These are phyloP conservation scores for Ophioninae sp. DNA, from an alignment of 2,888 invertebrate genomes.

Conservation along the genomic window DNA sequence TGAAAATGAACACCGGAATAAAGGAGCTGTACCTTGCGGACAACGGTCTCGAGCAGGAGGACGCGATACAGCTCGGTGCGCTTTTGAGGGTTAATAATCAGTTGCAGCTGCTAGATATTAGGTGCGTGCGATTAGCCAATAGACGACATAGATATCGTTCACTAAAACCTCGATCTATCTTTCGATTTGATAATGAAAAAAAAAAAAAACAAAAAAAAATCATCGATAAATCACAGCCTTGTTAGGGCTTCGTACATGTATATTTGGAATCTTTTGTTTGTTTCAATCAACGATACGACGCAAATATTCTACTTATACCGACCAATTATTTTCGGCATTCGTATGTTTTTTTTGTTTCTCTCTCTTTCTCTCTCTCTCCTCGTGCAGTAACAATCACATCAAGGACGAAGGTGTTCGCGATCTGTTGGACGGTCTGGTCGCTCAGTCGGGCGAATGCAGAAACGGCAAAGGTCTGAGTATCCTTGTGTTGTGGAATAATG, in stretches of 20 bases:
- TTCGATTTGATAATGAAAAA: background rate
- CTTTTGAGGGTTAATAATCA: constrained; percentile 88
- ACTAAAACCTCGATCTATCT: constrained; percentile 31
- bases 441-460: constrained; percentile 84
- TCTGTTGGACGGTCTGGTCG: constrained; percentile 88
- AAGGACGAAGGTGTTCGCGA: constrained; percentile 89
- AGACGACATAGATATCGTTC: constrained; percentile 81
- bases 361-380: constrained; percentile 49
- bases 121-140: constrained; percentile 81
- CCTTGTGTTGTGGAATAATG: constrained; percentile 94
- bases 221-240: constrained; percentile 2
- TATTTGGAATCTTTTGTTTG: constrained; percentile 2
- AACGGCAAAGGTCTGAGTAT: constrained; percentile 85
- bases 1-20: constrained; percentile 89
- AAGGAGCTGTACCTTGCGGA: constrained; percentile 92
- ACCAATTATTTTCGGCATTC: constrained; percentile 27
- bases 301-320: constrained; percentile 17
- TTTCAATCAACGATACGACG: constrained; percentile 15
- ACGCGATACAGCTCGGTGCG: constrained; percentile 90
- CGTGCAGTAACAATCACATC: constrained; percentile 82
- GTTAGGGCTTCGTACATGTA: constrained; percentile 18
- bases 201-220: constrained; percentile 64
- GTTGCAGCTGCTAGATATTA: constrained; percentile 91
- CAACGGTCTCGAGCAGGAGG: constrained; percentile 88
- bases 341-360: constrained; percentile 29